Evolutionary conservation across 2,113 vertebrate genomes (phyloP), one percentile per base, ranked within the genome.

Genomic region (Furnarius figulus): DNA sequence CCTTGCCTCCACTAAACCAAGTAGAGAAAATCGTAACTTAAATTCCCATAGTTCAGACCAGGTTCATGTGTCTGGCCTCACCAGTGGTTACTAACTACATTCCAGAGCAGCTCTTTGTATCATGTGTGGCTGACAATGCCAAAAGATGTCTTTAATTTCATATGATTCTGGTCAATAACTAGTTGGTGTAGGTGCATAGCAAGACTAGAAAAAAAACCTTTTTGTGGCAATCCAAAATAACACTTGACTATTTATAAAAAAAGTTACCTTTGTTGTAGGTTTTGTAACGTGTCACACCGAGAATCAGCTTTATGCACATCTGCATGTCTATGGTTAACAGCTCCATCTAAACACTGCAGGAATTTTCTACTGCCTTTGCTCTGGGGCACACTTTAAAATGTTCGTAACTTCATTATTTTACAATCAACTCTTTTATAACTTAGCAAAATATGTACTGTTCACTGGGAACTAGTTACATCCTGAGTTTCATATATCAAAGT

Each of bases 351-450:
- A 67, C 52, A 52, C 2, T 2, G 39, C 77, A 61, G 80, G 35
- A 80, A 88, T 92, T 95, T 94, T 78, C 84, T 89, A 40, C 74
- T 65, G 33, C 40, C 37, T 68, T 89, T 76, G 62, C 80, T 82
- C 74, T 95, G 39, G 9, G 76, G 39, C 14, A 74, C 0, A 0
- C 30, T 90, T 95, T 77, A 87, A 86, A 95, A 74, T 90, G 79
- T 78, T 90, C 68, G 40, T 78, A 87, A 84, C 50, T 77, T 78
- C 47, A 84, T 89, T 93, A 92, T 89, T 95, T 93, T 73, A 59
- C 68, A 93, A 90, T 94, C 67, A 90, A 67, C 28, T 80, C 35
- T 70, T 62, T 80, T 28, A 86, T 4, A 90, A 74, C 16, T 39
- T 63, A 62, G 42, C 20, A 70, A 92, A 94, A 73, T 73, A 50